Percentiles rank a stretch among this genome's conserved stretches.
phyloP scores from a whole-genome alignment of 1,140 invertebrate species.

The Drosophila arizonae region DNA sequence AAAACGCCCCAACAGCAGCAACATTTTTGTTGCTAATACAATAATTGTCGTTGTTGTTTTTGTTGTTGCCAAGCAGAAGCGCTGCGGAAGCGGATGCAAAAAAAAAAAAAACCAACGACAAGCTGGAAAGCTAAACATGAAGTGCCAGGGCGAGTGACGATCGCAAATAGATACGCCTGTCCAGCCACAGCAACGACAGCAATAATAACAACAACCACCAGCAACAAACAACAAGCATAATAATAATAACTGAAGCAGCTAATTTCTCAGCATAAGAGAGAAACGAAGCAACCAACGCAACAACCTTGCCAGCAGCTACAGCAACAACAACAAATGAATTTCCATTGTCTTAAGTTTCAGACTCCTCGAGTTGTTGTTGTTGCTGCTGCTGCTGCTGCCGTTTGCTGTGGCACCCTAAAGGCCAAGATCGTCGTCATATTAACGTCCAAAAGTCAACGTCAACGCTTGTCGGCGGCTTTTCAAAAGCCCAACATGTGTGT shows the following conservation, averaged over 20 bases:
- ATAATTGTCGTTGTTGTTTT: conserved; percentile 59
- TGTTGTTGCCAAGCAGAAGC: conserved; percentile 42
- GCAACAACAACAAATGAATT: conserved; percentile 62
- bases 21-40: conserved; percentile 62
- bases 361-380: conserved; percentile 40
- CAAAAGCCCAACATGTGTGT: conserved; percentile 58
- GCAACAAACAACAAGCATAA: conserved; percentile 43
- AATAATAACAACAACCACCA: conserved; percentile 12
- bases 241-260: conserved; percentile 78
- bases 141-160: conserved; percentile 73
- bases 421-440: conserved; percentile 80
- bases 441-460: conserved; percentile 76
- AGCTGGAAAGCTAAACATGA: conserved; percentile 74
- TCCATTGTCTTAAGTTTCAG: conserved; percentile 73
- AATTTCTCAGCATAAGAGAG: conserved; percentile 70
- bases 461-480: conserved; percentile 66
- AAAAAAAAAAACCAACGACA: conserved; percentile 41
- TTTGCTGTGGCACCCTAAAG: conserved; percentile 62
- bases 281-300: conserved; percentile 24
- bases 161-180: conserved; percentile 72
- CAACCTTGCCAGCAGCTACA: conserved; percentile 72
- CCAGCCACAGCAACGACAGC: conserved; percentile 25
- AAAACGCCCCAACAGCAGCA: conserved; percentile 28
- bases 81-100: conserved; percentile 77
- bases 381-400: conserved; percentile 31